Evolutionary conservation across 2,888 invertebrate species (phyloP), one percentile per base, ranked within the genome.

Genomic region (Psylliodes chrysocephalus): DNA sequence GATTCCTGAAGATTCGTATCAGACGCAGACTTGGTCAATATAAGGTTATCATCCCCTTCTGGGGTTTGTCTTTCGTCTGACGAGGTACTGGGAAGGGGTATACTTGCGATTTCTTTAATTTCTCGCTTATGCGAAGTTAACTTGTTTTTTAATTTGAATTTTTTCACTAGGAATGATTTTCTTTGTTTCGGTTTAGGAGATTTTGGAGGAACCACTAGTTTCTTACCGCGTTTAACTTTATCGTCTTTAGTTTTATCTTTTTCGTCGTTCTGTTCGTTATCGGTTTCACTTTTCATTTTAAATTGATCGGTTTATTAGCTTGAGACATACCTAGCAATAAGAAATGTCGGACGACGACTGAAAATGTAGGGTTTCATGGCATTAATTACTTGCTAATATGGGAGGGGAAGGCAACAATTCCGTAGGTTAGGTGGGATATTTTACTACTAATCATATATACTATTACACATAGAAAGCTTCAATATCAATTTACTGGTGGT

Each of bases 1-100:
- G 74, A 69, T 64, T 79, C 79, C 40, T 76, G 74, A 52, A 80
- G 69, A 71, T 79, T 79, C 25, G 75, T 75, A 47, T 79, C 79
- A 1, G 80, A 80, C 7, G 75, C 76, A 5, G 79, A 79, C 64
- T 74, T 73, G 1, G 72, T 68, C 56, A 78, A 71, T 54, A 69
- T 66, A 46, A 74, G 72, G 62, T 75, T 73, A 62, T 76, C 75
- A 62, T 72, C 74, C 51, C 75, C 77, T 72, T 78, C 78, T 5
- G 78, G 77, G 12, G 76, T 77, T 65, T 74, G 75, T 15, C 77
- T 70, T 64, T 73, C 66, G 22, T 68, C 59, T 8, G 74, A 62
- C 10, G 72, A 68, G 30, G 73, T 71, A 17, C 75, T 71, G 12
- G 73, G 69, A n/a, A 70, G 59, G 12, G 70, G 68, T 46, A 71